Conservation (phyloP, 2,113 vertebrate species). For the Peromyscus leucopus region DNA sequence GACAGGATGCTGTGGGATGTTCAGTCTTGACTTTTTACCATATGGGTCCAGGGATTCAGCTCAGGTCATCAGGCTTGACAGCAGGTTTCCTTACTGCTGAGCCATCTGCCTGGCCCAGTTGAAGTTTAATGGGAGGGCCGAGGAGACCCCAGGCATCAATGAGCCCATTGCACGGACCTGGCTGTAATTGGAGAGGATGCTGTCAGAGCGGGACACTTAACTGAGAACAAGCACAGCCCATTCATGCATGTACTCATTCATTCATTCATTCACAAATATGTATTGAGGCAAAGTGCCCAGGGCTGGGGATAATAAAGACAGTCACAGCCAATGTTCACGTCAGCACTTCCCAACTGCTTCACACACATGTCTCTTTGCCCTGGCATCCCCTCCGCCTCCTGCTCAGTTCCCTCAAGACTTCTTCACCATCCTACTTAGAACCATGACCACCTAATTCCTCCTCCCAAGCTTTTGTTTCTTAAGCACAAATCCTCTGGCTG, state of each 20-base stretch:
- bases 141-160: background rate
- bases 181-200: background rate
- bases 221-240: background rate
- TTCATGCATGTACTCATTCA: slow-evolving; percentile 26
- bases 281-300: slow-evolving; percentile 60
- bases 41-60: background rate
- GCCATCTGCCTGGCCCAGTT: background rate
- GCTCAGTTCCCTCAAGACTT: background rate
- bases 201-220: background rate
- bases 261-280: slow-evolving; percentile 66
- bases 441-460: background rate
- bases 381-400: background rate
- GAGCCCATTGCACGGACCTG: background rate
- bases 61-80: background rate
- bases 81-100: background rate
- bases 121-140: background rate
- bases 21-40: background rate
- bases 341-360: slow-evolving; percentile 37
- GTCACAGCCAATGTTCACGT: background rate
- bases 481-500: background rate
- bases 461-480: background rate
- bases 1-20: background rate
- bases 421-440: background rate
- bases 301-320: background rate
- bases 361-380: background rate